Conservation (phyloP, 2,797 vertebrate species). For the Oreochromis grahami region DNA sequence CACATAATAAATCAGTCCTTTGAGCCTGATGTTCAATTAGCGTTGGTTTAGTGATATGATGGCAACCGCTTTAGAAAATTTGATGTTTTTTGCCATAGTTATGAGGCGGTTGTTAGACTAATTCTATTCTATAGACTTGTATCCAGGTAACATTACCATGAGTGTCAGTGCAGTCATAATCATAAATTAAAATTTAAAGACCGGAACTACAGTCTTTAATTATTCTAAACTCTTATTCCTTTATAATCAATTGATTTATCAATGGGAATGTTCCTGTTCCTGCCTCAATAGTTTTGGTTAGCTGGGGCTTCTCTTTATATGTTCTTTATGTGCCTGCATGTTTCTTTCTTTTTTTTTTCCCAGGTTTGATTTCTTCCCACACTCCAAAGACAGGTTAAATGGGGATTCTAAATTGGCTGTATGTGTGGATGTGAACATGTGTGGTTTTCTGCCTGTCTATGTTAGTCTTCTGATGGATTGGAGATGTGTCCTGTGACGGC, state of each 20-base stretch:
- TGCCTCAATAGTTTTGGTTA: neutral
- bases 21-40: neutral
- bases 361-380: neutral
- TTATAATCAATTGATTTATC: neutral
- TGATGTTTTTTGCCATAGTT: neutral
- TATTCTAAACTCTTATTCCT: neutral
- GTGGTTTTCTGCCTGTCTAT: neutral
- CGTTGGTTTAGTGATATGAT: neutral
- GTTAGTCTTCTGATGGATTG: neutral
- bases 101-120: neutral
- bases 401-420: no score
- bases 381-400: neutral
- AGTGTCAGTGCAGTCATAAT: neutral
- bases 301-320: neutral
- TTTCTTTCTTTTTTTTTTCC: neutral
- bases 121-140: neutral
- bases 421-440: no score
- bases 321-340: neutral
- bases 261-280: neutral
- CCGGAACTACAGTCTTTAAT: neutral
- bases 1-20: neutral
- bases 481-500: neutral
- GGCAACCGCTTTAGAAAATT: neutral
- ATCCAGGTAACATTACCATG: neutral
- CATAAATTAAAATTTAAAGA: neutral